Percentiles rank a stretch among this genome's conserved stretches.
These are phyloP conservation scores for Gallinago nigripennis DNA, from an alignment of 2,797 vertebrate species.

Conservation along the genomic window DNA sequence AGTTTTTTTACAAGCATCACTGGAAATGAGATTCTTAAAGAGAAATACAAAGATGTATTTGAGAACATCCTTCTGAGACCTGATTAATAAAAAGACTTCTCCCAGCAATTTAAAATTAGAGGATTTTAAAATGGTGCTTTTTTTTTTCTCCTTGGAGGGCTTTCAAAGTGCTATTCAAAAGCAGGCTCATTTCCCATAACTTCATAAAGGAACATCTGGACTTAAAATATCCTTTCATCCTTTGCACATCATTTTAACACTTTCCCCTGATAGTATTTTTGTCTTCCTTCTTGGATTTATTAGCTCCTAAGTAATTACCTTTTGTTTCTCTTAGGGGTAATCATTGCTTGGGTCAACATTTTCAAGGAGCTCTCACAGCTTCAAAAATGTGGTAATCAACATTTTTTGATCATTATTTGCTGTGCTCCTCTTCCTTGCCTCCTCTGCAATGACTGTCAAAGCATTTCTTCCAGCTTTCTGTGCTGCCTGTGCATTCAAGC, in stretches of 20 bases:
- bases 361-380: conserved; percentile 22
- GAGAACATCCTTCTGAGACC: background rate
- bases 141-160: conserved; percentile 3
- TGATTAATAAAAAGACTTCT: conserved; percentile 24
- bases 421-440: background rate
- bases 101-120: background rate
- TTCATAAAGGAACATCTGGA: conserved; percentile 54
- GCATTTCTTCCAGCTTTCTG: background rate
- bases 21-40: background rate
- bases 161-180: conserved; percentile 54
- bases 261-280: conserved; percentile 40
- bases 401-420: conserved; percentile 23
- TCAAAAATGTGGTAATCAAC: conserved; percentile 33
- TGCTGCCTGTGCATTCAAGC: background rate
- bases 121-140: background rate
- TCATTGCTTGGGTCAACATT: conserved; percentile 37
- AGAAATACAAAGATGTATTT: background rate
- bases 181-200: conserved; percentile 18
- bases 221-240: conserved; percentile 56
- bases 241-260: conserved; percentile 36
- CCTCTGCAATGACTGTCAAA: background rate
- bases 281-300: conserved; percentile 42
- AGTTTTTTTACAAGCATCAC: background rate
- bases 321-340: conserved; percentile 33
- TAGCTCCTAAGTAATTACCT: conserved; percentile 47